A percentile compares a stretch with the other conserved stretches of the same genome.
Evolutionary conservation across 92 coral and sea anemone genomes (phyloP).

Genomic region (Palythoa grandiflora): DNA sequence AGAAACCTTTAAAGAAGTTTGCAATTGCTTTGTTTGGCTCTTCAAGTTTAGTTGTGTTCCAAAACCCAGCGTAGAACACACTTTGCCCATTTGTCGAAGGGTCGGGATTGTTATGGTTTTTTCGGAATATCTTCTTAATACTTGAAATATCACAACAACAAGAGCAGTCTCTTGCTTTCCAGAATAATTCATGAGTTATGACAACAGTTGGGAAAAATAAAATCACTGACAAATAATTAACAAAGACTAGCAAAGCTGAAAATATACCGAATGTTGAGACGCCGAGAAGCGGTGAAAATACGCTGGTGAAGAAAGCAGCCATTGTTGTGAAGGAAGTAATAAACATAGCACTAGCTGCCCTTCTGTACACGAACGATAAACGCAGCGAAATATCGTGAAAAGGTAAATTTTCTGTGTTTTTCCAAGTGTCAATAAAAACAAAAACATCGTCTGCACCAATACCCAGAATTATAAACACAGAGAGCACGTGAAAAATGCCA

Average conservation of each 20-base stretch:
- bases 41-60: slow-evolving; percentile 56
- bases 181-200: slow-evolving; percentile 79
- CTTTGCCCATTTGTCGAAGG: slow-evolving; percentile 54
- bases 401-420: slow-evolving; percentile 67
- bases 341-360: slow-evolving; percentile 96
- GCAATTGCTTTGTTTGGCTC: slow-evolving; percentile 76
- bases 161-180: slow-evolving; percentile 79
- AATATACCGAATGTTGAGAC: slow-evolving; percentile 96
- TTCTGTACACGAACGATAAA: slow-evolving; percentile 84
- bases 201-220: slow-evolving; percentile 90
- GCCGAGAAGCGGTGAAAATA: slow-evolving; percentile 91
- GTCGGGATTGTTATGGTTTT: slow-evolving; percentile 42
- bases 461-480: slow-evolving; percentile 95
- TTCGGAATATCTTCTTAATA: slow-evolving; percentile 46
- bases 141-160: slow-evolving; percentile 41
- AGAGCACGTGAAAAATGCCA: slow-evolving; percentile 92
- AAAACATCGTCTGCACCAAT: slow-evolving; percentile 98
- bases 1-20: slow-evolving; percentile 76
- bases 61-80: slow-evolving; percentile 12
- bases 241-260: slow-evolving; percentile 92
- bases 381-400: slow-evolving; percentile 79
- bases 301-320: slow-evolving; percentile 93
- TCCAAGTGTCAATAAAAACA: slow-evolving; percentile 95
- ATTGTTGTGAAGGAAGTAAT: slow-evolving; percentile 92
- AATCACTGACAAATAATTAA: slow-evolving; percentile 87